Conservation (phyloP, 1,140 invertebrate species). For the Nasonia giraulti region DNA sequence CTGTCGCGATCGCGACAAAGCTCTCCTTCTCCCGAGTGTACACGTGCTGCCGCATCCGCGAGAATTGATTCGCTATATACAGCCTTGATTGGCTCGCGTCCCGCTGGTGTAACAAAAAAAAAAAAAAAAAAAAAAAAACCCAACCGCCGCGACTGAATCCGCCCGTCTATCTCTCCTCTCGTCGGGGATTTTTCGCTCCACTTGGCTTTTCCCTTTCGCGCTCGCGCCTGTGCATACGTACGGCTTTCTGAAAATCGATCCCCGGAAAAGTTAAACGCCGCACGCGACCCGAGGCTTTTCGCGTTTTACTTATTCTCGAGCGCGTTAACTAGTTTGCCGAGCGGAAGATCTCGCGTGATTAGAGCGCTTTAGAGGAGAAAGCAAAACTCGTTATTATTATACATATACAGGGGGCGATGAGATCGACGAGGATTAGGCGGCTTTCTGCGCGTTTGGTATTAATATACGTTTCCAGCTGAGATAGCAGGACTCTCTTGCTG, state of each 20-base stretch:
- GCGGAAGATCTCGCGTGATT: slow-evolving; percentile 13
- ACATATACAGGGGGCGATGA: too few relatives aligned
- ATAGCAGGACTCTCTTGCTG: not conserved
- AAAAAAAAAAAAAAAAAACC: not conserved
- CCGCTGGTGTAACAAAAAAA: not conserved
- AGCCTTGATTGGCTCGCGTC: slow-evolving; percentile 6
- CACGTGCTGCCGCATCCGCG: not conserved
- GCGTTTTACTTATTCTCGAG: not conserved
- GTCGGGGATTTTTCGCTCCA: not conserved
- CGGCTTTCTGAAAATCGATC: not conserved
- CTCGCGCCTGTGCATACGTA: not conserved
- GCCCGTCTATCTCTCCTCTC: not conserved
- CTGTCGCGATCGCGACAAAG: not conserved
- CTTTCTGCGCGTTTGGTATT: not conserved
- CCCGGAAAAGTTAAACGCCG: not conserved
- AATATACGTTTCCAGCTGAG: not conserved
- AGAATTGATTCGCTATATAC: slow-evolving; percentile 28
- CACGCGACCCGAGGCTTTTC: not conserved
- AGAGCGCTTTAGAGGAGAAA: not conserved
- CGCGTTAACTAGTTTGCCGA: slow-evolving; percentile 1
- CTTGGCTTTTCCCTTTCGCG: not conserved
- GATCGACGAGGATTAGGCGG: not conserved
- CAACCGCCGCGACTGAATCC: not conserved
- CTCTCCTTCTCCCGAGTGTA: not conserved
- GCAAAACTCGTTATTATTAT: not conserved